Evolutionary conservation across 2,888 invertebrate genomes (phyloP).

Genomic region (Yponomeuta sedellus): DNA sequence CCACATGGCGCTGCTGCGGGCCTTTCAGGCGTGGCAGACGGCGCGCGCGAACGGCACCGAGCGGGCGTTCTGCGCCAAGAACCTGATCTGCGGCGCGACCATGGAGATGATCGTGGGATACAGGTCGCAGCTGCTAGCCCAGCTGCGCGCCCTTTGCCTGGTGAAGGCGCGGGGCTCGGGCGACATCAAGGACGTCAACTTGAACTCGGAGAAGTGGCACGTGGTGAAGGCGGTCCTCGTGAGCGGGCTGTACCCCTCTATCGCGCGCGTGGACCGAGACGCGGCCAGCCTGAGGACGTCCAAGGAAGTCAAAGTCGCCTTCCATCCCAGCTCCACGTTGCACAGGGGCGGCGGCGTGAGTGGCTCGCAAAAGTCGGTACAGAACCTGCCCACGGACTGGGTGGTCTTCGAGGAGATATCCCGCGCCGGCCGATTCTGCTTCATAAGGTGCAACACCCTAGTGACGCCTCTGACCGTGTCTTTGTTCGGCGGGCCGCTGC

Average conservation of each 20-base stretch:
- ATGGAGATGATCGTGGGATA: slow-evolving; percentile 95
- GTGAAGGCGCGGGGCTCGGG: slow-evolving; percentile 78
- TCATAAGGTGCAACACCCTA: slow-evolving; percentile 86
- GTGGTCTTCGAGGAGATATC: slow-evolving; percentile 91
- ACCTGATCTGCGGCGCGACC: slow-evolving; percentile 85
- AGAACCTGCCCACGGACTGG: slow-evolving; percentile 86
- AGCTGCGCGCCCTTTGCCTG: slow-evolving; percentile 85
- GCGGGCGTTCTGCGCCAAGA: slow-evolving; percentile 82
- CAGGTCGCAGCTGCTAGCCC: slow-evolving; percentile 87
- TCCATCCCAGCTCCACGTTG: slow-evolving; percentile 79
- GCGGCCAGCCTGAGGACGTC: slow-evolving; percentile 79
- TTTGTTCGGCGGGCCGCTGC: slow-evolving; percentile 83
- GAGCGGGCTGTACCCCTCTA: slow-evolving; percentile 93
- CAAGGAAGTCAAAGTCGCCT: slow-evolving; percentile 71
- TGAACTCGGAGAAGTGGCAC: slow-evolving; percentile 91
- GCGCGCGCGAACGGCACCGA: slow-evolving; percentile 79
- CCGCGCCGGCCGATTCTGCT: slow-evolving; percentile 80
- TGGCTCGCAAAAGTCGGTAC: slow-evolving; percentile 48
- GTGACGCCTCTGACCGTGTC: slow-evolving; percentile 89
- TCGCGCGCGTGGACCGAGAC: slow-evolving; percentile 84
- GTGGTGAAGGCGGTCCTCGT: slow-evolving; percentile 93
- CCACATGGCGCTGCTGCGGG: slow-evolving; percentile 89
- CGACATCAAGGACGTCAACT: slow-evolving; percentile 87
- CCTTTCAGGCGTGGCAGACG: slow-evolving; percentile 84
- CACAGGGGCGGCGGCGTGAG: slow-evolving; percentile 73